Evolutionary conservation across 2,797 vertebrate genomes (phyloP), one percentile per base, ranked within the genome.

Genomic region (Peromyscus aztecus): DNA sequence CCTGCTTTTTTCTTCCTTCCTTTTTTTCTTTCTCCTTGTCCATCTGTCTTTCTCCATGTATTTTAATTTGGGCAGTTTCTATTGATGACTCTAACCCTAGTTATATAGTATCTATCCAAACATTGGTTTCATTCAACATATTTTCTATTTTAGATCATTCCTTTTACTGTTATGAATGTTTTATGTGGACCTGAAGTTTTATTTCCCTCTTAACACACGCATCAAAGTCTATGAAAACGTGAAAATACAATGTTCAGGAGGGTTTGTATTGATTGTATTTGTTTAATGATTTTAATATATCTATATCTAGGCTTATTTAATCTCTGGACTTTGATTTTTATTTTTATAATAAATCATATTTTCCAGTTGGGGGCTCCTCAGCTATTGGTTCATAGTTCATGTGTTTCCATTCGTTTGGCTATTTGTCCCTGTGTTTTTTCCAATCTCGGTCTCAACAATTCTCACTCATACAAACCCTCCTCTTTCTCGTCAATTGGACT

Each of bases 31-130:
- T 37, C 13, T 57, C 27, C 27, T 16, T 52, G 2, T 46, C 8
- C 27, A 0, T 23, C 8, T n/a, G n/a, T 40, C 6, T 55, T n/a
- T 63, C 21, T 12, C 19, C 3, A 24, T 77, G 24, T 59, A 17
- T 67, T 97, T 96, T 9, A 71, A 57, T 81, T 76, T 86, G 17
- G 63, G 37, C 4, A 55, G 2, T 46, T 91, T 69, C 4, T 46
- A 57, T 12, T 81, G 8, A 13, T 49, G 0, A 52, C 3, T 71
- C 71, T 8, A 37, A 3, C 6, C 9, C 17, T 2, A 57, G 0
- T 88, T 82, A 23, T 80, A 0, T 3, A 67, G 3, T 5, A 0
- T 63, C 29, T 76, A n/a, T 23, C 43, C 0, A 83, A 1, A 11
- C 78, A 2, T 46, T 85, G 75, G 55, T 85, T 89, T 11, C 34